Evolutionary conservation across 2,888 invertebrate species (phyloP).

Genomic region (Hydropsyche betteni): DNA sequence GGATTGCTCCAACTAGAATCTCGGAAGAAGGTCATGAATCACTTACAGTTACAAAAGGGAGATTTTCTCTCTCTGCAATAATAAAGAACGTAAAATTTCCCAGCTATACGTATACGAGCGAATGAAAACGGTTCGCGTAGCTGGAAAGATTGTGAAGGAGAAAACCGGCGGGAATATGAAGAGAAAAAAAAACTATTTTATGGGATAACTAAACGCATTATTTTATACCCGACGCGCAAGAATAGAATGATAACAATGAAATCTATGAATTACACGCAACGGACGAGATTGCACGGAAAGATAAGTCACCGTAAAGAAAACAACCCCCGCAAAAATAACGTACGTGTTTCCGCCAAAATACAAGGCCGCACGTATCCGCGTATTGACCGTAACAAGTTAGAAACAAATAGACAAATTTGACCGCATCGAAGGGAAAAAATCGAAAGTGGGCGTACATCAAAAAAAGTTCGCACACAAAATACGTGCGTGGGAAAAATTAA

Average conservation of each 20-base stretch:
- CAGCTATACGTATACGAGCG: conserved; percentile 16
- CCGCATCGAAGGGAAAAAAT: too few relatives aligned
- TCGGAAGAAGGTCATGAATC: conserved; percentile 33
- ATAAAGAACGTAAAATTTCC: conserved; percentile 34
- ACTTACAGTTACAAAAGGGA: conserved; percentile 38
- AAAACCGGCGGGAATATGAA: conserved; percentile 9
- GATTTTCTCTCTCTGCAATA: conserved; percentile 1
- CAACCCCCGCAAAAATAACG: conserved; percentile 1
- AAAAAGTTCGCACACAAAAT: too few relatives aligned
- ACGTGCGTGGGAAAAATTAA: too few relatives aligned
- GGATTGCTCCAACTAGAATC: not conserved
- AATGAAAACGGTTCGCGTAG: not conserved
- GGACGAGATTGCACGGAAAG: conserved; percentile 1
- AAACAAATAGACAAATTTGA: too few relatives aligned
- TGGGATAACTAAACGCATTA: conserved; percentile 31
- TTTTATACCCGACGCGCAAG: conserved; percentile 17
- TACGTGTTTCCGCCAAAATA: too few relatives aligned
- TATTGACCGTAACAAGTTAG: too few relatives aligned
- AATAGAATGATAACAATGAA: conserved; percentile 21
- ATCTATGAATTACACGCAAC: conserved; percentile 14
- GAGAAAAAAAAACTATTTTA: conserved; percentile 36
- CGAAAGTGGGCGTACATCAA: not conserved
- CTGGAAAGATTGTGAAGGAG: not conserved
- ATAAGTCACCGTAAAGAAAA: conserved; percentile 16
- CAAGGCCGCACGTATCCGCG: too few relatives aligned